Conservation (phyloP, 2,797 vertebrate species). For the Eidolon dupreanum region DNA sequence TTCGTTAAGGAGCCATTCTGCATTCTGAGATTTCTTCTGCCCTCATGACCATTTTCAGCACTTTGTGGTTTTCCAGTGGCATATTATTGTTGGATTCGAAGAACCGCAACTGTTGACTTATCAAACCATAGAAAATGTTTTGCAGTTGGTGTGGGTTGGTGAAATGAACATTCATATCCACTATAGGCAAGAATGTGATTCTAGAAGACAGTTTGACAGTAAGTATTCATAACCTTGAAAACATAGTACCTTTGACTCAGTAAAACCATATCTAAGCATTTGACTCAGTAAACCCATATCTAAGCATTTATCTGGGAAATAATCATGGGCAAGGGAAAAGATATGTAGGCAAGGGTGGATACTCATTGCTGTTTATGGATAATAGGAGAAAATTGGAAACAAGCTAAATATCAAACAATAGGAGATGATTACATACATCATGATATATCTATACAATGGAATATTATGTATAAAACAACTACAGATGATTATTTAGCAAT, state of each 20-base stretch:
- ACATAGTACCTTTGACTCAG: background rate
- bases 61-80: background rate
- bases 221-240: background rate
- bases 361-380: background rate
- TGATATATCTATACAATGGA: background rate
- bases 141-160: background rate
- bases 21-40: background rate
- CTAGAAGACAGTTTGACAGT: background rate
- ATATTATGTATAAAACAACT: background rate
- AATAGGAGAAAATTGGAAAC: background rate
- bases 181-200: background rate
- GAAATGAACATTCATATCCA: background rate
- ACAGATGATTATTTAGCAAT: background rate
- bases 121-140: background rate
- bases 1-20: background rate
- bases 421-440: constrained; percentile 19
- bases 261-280: background rate
- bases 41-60: background rate
- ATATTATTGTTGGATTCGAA: background rate
- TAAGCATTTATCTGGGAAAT: background rate
- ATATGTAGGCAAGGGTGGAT: background rate
- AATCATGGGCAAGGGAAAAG: background rate
- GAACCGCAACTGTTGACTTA: too few species aligned
- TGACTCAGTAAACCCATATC: background rate
- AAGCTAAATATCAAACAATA: background rate